These are phyloP conservation scores for Chironomus striatipennis DNA, from an alignment of 1,140 invertebrate genomes.

Conservation along the genomic window DNA sequence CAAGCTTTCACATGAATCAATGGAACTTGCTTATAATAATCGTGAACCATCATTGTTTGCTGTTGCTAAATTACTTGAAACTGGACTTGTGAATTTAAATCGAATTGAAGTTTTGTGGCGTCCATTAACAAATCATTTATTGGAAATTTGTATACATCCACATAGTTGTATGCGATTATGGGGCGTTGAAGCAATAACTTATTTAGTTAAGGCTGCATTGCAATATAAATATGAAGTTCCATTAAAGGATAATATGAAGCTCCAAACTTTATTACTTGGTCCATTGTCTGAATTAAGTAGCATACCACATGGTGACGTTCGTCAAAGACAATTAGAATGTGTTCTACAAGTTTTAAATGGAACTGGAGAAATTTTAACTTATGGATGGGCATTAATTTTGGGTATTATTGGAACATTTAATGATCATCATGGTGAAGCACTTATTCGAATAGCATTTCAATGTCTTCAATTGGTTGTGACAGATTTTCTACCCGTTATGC, in stretches of 20 bases:
- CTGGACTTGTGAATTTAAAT: conserved; percentile 87
- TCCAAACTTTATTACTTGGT: conserved; percentile 76
- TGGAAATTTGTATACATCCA: conserved; percentile 94
- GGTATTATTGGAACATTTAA: conserved; percentile 90
- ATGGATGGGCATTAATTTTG: conserved; percentile 91
- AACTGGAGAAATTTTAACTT: conserved; percentile 79
- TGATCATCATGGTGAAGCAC: conserved; percentile 82
- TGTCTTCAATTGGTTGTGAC: conserved; percentile 95
- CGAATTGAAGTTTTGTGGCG: conserved; percentile 92
- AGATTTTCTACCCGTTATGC: conserved; percentile 84
- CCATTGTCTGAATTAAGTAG: conserved; percentile 84
- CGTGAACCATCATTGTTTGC: conserved; percentile 96
- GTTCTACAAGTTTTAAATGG: conserved; percentile 87
- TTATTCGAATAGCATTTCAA: conserved; percentile 90
- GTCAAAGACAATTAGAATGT: conserved; percentile 91
- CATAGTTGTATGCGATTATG: conserved; percentile 92
- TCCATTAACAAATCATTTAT: conserved; percentile 89
- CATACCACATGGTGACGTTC: conserved; percentile 84
- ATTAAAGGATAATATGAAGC: conserved; percentile 74
- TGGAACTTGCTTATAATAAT: conserved; percentile 94
- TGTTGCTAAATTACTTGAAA: conserved; percentile 94
- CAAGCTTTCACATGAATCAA: conserved; percentile 91
- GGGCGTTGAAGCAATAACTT: conserved; percentile 95
- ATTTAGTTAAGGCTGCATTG: conserved; percentile 86
- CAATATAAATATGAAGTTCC: conserved; percentile 78